Evolutionary conservation across 2,888 invertebrate genomes (phyloP), one percentile per base, ranked within the genome.

Genomic region (Steromphala cineraria): DNA sequence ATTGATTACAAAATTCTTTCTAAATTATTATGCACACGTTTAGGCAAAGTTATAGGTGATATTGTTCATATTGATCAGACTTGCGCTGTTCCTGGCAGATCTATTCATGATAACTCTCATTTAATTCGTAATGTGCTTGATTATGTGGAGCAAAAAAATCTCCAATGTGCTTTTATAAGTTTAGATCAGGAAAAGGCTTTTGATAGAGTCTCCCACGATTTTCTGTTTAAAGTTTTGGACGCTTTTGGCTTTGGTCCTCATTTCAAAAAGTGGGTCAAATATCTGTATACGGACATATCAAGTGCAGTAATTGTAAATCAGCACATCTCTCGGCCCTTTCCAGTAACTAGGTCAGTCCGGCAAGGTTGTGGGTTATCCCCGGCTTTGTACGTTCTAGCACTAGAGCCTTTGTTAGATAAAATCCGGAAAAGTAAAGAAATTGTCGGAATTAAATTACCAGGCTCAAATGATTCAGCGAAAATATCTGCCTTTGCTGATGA

Each of bases 111-210:
- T 67, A 87, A 86, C 76, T 67, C 78, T 10, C 84, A 86, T 82
- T 53, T 87, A n/a, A 67, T 85, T 2, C 52, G 86, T 15, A 81
- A 85, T 79, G 79, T 85, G 28, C 19, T 81, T 28, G 82, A 85
- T 75, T 87, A 83, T 85, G 67, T 78, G 19, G 79, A 86, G 21
- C 82, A 83, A 67, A 83, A 86, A 74, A 31, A 86, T 15, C 36
- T 83, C 24, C 19, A 67, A 53, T 80, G 83, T 36, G 80, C 80
- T 55, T 85, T 87, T 75, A 83, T 87, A 53, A 75, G 56, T 80
- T 53, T 87, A 24, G 87, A 88, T 67, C 88, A 87, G 77, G 85
- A 84, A 67, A 88, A 87, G 55, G 87, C 86, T 0, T 87, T 87
- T 62, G 86, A 87, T 62, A 75, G 87, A 40, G 87, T 87, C 13